phyloP scores from a whole-genome alignment of 2,888 invertebrate genomes.

The Notodonta ziczac region DNA sequence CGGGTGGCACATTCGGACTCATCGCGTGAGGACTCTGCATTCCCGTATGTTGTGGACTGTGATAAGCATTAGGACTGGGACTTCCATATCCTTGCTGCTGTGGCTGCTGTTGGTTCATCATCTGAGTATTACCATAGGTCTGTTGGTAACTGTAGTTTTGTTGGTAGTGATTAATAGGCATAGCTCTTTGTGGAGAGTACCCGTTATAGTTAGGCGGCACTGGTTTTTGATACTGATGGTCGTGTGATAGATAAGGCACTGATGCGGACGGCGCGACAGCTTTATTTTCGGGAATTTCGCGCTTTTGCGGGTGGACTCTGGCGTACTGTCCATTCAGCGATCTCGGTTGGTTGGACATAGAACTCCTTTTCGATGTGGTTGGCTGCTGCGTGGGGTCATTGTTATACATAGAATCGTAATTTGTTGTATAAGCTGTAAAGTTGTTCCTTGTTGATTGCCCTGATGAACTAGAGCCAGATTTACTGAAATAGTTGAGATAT shows the following conservation, averaged over 20 bases:
- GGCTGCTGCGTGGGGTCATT: conserved; percentile 68
- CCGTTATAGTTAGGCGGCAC: conserved; percentile 63
- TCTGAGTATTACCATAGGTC: conserved; percentile 66
- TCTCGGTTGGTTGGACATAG: conserved; percentile 67
- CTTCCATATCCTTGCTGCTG: conserved; percentile 65
- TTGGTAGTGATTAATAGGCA: conserved; percentile 66
- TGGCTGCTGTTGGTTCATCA: conserved; percentile 62
- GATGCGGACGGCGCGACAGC: conserved; percentile 48
- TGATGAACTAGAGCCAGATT: conserved; percentile 80
- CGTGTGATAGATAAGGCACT: conserved; percentile 72
- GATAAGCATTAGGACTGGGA: conserved; percentile 69
- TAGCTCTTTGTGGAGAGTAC: conserved; percentile 69
- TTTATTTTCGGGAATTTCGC: conserved; percentile 63
- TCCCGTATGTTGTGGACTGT: conserved; percentile 73
- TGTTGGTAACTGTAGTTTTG: conserved; percentile 74
- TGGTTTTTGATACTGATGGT: conserved; percentile 79
- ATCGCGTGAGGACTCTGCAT: conserved; percentile 74
- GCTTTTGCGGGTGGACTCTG: conserved; percentile 60
- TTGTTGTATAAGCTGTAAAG: conserved; percentile 76
- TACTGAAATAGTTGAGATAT: conserved; percentile 58
- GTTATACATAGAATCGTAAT: conserved; percentile 77
- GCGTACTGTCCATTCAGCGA: conserved; percentile 72
- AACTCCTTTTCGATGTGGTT: conserved; percentile 69
- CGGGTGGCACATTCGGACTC: conserved; percentile 66
- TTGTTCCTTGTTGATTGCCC: conserved; percentile 78